phyloP scores from a whole-genome alignment of 2,113 vertebrate species.

The Mustelus asterias region DNA sequence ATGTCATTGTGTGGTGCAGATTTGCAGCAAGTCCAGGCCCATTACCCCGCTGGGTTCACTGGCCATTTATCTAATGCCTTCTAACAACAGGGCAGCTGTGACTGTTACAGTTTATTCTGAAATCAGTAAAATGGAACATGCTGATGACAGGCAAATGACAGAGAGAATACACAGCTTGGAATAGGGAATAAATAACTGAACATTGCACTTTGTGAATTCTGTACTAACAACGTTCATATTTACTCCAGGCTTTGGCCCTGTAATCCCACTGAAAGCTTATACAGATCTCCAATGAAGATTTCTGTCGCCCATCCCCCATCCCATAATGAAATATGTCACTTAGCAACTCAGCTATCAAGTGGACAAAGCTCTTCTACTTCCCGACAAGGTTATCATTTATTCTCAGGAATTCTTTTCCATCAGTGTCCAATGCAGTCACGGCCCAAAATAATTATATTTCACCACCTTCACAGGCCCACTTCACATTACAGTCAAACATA shows the following conservation, averaged over 20 bases:
- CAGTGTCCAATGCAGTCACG: background rate
- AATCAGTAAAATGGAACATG: background rate
- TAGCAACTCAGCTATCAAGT: background rate
- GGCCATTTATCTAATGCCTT: background rate
- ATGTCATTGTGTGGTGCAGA: background rate
- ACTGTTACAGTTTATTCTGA: background rate
- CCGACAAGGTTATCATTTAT: background rate
- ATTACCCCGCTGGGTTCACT: background rate
- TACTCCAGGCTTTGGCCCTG: background rate
- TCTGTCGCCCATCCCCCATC: background rate
- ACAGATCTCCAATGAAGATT: background rate
- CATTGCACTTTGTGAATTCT: background rate
- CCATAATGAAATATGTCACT: background rate
- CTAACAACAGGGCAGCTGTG: background rate
- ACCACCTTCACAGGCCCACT: conserved; percentile 4
- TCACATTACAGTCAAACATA: background rate
- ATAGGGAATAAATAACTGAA: background rate
- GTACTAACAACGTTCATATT: background rate
- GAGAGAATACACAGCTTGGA: background rate
- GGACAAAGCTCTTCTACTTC: background rate
- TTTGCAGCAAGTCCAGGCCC: background rate
- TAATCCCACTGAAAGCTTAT: background rate
- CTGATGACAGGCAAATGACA: background rate
- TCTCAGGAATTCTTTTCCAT: background rate
- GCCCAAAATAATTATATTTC: conserved; percentile 29